Evolutionary conservation across 1,140 invertebrate genomes (phyloP), one percentile per base, ranked within the genome.

Genomic region (Triops cancriformis): DNA sequence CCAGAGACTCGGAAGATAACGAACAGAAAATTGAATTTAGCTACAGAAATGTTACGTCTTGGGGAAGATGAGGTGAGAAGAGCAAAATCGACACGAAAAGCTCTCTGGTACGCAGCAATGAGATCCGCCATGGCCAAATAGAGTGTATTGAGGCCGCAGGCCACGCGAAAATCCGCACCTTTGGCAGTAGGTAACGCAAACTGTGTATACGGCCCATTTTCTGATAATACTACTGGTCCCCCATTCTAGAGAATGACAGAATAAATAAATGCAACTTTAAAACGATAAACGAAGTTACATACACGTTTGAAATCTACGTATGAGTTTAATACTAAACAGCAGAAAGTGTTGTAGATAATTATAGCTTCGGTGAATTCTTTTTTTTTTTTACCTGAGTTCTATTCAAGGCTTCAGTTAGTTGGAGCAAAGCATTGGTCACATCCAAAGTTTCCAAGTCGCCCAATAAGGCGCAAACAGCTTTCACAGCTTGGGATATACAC

Each of bases 391-490:
- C 80, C 80, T 75, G 81, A 81, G 78, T 81, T 81, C 81, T 81
- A 26, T 84, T 83, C 80, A 91, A 93, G 0, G 89, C 88, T 72
- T 88, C 87, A 11, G 90, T 88, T 79, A 94, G 89, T 42, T 89
- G 87, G 75, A 91, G 89, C 4, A 96, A 85, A 45, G 92, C 90
- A 78, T 91, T 88, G 3, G 90, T 91, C 1, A 96, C 89, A 82
- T 95, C 93, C 73, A 91, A 84, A 0, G 95, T 97, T 85, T 97
- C 94, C 2, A 97, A 89, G 77, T 91, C 91, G 12, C 93, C 93
- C 79, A 97, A 90, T 27, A 95, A 85, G 28, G 94, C 90, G 83
- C 94, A 95, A 10, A 98, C 91, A 0, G 94, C 94, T 86, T 98
- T 98, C 0, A 97, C 93, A 0, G 94, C 91, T 85, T 98, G 96